These are phyloP conservation scores for Zosterops lateralis DNA, from an alignment of 2,113 vertebrate genomes.

Conservation along the genomic window DNA sequence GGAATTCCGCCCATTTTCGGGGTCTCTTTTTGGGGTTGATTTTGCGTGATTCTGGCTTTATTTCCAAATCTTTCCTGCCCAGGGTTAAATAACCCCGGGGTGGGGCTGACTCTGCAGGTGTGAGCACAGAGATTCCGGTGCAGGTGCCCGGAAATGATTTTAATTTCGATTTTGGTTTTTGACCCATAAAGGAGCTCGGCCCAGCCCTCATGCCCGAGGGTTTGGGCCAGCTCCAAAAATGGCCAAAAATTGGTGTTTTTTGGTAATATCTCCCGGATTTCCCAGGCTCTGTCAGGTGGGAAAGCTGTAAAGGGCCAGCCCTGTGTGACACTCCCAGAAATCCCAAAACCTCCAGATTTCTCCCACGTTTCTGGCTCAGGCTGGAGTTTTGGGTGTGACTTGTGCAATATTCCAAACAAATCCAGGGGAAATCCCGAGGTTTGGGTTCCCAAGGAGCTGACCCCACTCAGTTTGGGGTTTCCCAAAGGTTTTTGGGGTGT, in stretches of 20 bases:
- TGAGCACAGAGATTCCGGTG: background rate
- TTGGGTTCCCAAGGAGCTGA: background rate
- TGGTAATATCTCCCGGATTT: background rate
- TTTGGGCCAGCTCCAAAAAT: background rate
- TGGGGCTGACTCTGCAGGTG: background rate
- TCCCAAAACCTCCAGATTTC: fast-evolving
- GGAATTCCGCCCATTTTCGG: background rate
- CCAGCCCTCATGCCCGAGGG: background rate
- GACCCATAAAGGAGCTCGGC: background rate
- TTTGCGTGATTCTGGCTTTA: fast-evolving
- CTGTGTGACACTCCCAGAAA: background rate
- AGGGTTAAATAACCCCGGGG: background rate
- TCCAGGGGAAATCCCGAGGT: fast-evolving
- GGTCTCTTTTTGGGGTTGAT: background rate
- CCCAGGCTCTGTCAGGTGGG: fast-evolving
- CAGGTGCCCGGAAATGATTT: background rate
- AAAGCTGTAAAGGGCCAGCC: too few relatives aligned
- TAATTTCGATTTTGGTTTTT: background rate
- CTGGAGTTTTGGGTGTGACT: background rate
- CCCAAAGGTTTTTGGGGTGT: background rate
- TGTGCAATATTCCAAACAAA: background rate
- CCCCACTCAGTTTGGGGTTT: background rate
- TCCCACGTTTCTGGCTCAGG: background rate
- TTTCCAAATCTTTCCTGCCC: background rate
- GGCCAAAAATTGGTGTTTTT: fast-evolving